These are phyloP conservation scores for Hermodice carunculata DNA, from an alignment of 2,888 invertebrate species.

Conservation along the genomic window DNA sequence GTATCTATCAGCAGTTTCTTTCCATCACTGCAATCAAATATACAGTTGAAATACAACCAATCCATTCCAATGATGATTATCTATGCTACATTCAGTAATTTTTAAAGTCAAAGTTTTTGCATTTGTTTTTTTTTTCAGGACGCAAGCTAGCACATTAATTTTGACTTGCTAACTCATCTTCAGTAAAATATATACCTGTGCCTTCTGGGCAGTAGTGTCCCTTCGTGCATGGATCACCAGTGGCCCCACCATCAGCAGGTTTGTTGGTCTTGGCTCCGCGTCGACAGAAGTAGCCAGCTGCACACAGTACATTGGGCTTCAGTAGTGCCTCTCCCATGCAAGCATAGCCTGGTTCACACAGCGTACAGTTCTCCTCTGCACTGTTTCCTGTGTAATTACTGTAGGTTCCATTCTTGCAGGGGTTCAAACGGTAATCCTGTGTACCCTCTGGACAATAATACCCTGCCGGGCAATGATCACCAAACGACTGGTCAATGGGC, in stretches of 20 bases:
- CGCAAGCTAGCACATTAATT: not conserved
- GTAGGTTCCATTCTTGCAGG: constrained; percentile 66
- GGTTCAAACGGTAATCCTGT: constrained; percentile 47
- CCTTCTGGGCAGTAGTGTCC: constrained; percentile 62
- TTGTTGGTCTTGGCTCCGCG: constrained; percentile 54
- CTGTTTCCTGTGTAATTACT: constrained; percentile 57
- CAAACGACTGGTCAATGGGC: constrained; percentile 38
- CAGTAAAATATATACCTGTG: constrained; percentile 46
- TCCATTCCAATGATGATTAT: too few species aligned
- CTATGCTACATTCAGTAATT: too few species aligned
- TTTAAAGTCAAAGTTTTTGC: not conserved
- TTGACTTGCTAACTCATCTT: too few species aligned
- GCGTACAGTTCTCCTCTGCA: constrained; percentile 51
- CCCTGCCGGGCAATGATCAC: constrained; percentile 61
- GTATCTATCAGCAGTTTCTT: too few species aligned
- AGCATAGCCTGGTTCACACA: constrained; percentile 61
- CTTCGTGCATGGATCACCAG: constrained; percentile 62
- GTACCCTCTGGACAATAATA: constrained; percentile 63
- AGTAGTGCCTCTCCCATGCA: constrained; percentile 58
- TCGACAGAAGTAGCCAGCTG: constrained; percentile 63
- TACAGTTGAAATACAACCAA: too few species aligned
- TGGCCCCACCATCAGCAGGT: constrained; percentile 62
- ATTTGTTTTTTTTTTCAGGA: not conserved
- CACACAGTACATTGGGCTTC: constrained; percentile 58
- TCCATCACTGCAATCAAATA: too few species aligned